phyloP scores from a whole-genome alignment of 2,888 invertebrate species.

The Lepidonotus clava region DNA sequence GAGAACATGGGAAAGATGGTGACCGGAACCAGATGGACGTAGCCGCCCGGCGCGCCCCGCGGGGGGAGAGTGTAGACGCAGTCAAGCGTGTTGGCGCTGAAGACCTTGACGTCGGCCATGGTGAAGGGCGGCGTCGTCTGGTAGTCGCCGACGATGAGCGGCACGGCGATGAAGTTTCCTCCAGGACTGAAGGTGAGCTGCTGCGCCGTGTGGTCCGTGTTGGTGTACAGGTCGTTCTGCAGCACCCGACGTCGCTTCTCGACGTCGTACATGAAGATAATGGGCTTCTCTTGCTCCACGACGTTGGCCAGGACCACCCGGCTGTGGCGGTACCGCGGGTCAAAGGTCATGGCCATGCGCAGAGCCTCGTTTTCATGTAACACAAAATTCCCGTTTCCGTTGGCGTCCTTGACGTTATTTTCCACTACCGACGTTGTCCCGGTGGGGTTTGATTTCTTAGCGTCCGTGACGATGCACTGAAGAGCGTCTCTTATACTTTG shows the following conservation, averaged over 20 bases:
- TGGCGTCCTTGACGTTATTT: not conserved
- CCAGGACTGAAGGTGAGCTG: constrained; percentile 47
- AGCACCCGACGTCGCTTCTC: not conserved
- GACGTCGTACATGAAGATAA: constrained; percentile 26
- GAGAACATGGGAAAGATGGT: constrained; percentile 52
- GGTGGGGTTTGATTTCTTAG: not conserved
- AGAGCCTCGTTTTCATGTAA: constrained; percentile 31
- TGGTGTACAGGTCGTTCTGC: not conserved
- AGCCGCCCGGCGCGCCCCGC: not conserved
- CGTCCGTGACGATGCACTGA: not conserved
- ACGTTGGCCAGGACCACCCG: constrained; percentile 45
- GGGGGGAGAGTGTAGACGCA: constrained; percentile 7
- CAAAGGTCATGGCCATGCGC: constrained; percentile 46
- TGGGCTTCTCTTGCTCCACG: not conserved
- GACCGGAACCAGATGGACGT: constrained; percentile 26
- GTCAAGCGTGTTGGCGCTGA: constrained; percentile 14
- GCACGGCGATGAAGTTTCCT: constrained; percentile 43
- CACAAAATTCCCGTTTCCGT: not conserved
- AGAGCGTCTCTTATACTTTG: constrained; percentile 18
- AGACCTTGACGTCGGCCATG: constrained; percentile 3
- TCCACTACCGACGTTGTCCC: not conserved
- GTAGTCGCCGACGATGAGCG: not conserved
- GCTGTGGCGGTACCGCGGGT: constrained; percentile 39
- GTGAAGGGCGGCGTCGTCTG: constrained; percentile 21
- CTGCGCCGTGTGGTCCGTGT: not conserved